These are phyloP conservation scores for Trididemnum clinides DNA, from an alignment of 23 tunicate species.

Conservation along the genomic window DNA sequence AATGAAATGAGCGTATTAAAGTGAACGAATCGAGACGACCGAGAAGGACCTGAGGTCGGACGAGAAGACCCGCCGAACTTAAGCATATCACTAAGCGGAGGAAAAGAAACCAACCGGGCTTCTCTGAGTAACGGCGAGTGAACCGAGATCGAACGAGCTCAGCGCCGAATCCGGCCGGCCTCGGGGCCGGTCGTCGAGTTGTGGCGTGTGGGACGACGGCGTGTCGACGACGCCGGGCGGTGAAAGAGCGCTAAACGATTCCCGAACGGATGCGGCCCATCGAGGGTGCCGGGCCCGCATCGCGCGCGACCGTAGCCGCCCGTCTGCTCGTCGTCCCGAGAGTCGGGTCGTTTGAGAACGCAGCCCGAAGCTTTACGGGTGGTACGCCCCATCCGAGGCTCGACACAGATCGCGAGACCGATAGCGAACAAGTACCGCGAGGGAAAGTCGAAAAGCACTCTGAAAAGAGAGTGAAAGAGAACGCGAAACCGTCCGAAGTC, in stretches of 20 bases:
- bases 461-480: slow-evolving; percentile 28
- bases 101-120: slow-evolving; percentile 47
- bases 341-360: too few relatives aligned
- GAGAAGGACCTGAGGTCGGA: slow-evolving; percentile 37
- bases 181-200: slow-evolving; percentile 25
- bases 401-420: too few relatives aligned
- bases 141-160: slow-evolving; percentile 37
- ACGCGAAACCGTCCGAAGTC: slow-evolving; percentile 8
- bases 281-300: too few relatives aligned
- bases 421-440: too few relatives aligned
- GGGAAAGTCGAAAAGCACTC: too few relatives aligned
- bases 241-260: neutral
- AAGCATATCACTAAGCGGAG: slow-evolving; percentile 36
- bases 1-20: neutral
- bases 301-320: too few relatives aligned
- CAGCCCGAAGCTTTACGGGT: too few relatives aligned
- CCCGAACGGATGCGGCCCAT: slow-evolving; percentile 22
- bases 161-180: slow-evolving; percentile 21
- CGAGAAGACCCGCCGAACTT: slow-evolving; percentile 41
- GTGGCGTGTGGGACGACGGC: slow-evolving; percentile 1
- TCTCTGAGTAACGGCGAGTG: slow-evolving; percentile 51
- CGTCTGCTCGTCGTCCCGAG: too few relatives aligned
- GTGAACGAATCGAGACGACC: neutral
- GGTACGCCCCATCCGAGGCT: too few relatives aligned
- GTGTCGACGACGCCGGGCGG: slow-evolving; percentile 10